Percentiles rank a stretch among this genome's conserved stretches.
These are phyloP conservation scores for Diploscapter pachys DNA, from an alignment of 1,140 invertebrate genomes.

Conservation along the genomic window DNA sequence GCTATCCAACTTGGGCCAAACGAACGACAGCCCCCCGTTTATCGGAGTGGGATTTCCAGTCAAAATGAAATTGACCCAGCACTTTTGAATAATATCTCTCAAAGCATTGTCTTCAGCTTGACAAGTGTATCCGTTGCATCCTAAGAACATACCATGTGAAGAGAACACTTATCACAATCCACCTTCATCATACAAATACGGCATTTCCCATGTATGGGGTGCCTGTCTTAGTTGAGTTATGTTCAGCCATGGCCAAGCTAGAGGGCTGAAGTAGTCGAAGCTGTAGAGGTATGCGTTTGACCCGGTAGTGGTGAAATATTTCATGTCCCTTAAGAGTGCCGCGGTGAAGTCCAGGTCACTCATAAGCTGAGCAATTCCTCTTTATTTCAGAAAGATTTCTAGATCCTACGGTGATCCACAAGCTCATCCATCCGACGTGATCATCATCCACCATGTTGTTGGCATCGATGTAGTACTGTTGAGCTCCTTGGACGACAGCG, in stretches of 20 bases:
- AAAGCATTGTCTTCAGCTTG: conserved; percentile 6
- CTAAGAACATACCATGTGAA: no score
- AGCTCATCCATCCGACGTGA: conserved; percentile 11
- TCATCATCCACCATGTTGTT: conserved; percentile 5
- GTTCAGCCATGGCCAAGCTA: neutral
- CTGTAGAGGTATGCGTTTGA: neutral
- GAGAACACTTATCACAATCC: no score
- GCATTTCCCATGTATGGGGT: conserved; percentile 8
- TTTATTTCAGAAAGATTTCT: neutral
- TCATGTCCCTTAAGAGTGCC: conserved; percentile 18
- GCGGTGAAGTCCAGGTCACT: conserved; percentile 28
- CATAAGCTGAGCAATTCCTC: neutral
- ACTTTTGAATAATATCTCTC: neutral
- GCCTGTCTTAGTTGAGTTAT: conserved; percentile 3
- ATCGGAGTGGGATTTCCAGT: conserved; percentile 10
- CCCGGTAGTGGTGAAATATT: neutral
- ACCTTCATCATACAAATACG: neutral
- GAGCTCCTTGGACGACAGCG: no score
- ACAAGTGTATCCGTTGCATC: conserved; percentile 12
- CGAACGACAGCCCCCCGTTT: conserved; percentile 1
- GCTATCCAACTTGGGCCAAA: conserved; percentile 11
- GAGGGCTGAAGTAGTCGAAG: neutral
- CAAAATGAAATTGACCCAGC: conserved; percentile 11
- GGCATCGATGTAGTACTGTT: conserved; percentile 6
- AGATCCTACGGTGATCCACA: conserved; percentile 2